Percentiles rank a stretch among this genome's conserved stretches.
Evolutionary conservation across 2,888 invertebrate species (phyloP).

Genomic region (Cantharis lateralis): DNA sequence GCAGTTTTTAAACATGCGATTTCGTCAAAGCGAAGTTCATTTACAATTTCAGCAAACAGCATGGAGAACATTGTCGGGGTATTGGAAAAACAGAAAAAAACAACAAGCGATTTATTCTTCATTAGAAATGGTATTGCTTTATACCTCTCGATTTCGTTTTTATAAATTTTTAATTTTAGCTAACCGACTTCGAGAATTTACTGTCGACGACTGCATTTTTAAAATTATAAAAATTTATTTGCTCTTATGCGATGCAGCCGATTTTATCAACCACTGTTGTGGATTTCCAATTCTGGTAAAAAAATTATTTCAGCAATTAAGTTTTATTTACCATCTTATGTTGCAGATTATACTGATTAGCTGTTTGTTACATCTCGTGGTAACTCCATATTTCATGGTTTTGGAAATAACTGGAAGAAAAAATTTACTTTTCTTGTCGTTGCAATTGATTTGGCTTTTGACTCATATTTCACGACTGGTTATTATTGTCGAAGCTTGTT

Average conservation of each 20-base stretch:
- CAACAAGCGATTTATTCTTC: conserved; percentile 14
- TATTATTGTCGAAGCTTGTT: conserved; percentile 61
- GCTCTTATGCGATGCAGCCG: conserved; percentile 15
- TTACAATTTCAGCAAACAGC: not conserved
- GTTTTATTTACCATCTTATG: not conserved
- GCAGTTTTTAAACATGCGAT: conserved; percentile 6
- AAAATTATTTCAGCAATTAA: not conserved
- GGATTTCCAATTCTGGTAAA: conserved; percentile 17
- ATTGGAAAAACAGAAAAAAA: conserved; percentile 9
- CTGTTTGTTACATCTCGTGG: conserved; percentile 61
- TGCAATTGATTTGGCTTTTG: conserved; percentile 59
- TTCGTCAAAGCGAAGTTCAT: not conserved
- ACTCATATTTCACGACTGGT: conserved; percentile 57
- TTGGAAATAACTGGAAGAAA: conserved; percentile 54
- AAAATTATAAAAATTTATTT: conserved; percentile 13
- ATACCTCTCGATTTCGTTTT: too few relatives aligned
- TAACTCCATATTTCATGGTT: conserved; percentile 62
- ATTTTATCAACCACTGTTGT: conserved; percentile 12
- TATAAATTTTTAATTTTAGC: not conserved
- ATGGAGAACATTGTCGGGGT: conserved; percentile 11
- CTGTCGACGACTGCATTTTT: conserved; percentile 5
- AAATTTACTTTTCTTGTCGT: conserved; percentile 53
- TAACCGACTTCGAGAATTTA: not conserved
- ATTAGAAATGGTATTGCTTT: conserved; percentile 9
- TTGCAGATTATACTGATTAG: conserved; percentile 54